These are phyloP conservation scores for Trachops cirrhosus DNA, from an alignment of 2,797 vertebrate species.

Conservation along the genomic window DNA sequence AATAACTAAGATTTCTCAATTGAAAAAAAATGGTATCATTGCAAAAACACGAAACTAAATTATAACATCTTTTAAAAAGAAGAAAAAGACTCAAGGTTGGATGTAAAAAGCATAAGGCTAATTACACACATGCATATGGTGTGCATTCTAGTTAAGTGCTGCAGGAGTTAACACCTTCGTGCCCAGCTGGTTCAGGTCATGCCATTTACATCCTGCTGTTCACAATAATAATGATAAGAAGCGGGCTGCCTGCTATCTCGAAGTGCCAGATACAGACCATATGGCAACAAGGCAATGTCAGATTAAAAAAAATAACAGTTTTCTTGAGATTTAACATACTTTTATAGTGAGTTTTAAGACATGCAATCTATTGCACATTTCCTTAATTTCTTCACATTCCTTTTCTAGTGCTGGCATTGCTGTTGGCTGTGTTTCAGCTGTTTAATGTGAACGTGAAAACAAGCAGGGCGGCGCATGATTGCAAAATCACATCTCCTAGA, in stretches of 20 bases:
- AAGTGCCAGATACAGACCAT: conserved; percentile 17
- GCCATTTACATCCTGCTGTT: conserved; percentile 54
- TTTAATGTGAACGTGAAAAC: not conserved
- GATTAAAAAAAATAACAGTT: not conserved
- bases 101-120: not conserved
- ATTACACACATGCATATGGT: conserved; percentile 10
- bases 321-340: not conserved
- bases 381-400: not conserved
- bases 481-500: not conserved
- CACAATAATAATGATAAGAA: not conserved
- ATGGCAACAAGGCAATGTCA: not conserved
- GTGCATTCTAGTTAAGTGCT: not conserved
- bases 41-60: conserved; percentile 8
- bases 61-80: not conserved
- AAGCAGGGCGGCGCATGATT: not conserved
- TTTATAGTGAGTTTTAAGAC: not conserved
- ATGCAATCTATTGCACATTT: not conserved
- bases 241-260: conserved; percentile 29
- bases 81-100: conserved; percentile 8
- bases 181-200: conserved; percentile 60
- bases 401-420: not conserved
- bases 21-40: conserved; percentile 29
- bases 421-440: not conserved
- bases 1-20: not conserved
- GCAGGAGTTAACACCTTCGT: conserved; percentile 52